These are phyloP conservation scores for Adelognathus sp. DNA, from an alignment of 2,888 invertebrate species.

Conservation along the genomic window DNA sequence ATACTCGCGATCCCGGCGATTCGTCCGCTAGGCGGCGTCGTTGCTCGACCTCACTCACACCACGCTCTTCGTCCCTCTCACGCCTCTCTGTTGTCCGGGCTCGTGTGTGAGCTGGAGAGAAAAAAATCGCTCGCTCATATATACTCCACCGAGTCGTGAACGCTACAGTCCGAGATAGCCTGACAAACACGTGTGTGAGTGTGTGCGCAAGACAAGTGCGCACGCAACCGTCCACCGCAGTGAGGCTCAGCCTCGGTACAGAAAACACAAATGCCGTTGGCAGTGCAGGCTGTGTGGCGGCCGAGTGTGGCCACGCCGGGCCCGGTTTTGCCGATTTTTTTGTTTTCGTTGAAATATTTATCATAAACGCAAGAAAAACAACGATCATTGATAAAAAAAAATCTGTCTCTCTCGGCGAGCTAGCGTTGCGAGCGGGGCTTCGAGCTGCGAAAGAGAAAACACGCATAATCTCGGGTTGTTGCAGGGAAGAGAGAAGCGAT, in stretches of 20 bases:
- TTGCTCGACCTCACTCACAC: not conserved
- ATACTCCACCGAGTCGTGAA: too few relatives aligned
- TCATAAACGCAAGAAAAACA: not conserved
- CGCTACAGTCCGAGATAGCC: not conserved
- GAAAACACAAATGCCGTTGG: conserved; percentile 63
- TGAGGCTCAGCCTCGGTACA: conserved; percentile 41
- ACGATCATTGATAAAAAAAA: not conserved
- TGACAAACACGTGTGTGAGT: not conserved
- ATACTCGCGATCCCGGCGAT: not conserved
- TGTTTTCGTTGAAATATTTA: not conserved
- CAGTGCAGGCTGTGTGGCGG: conserved; percentile 71
- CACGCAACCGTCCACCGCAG: conserved; percentile 46
- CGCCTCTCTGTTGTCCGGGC: not conserved
- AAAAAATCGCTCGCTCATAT: not conserved
- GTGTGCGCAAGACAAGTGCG: conserved; percentile 56
- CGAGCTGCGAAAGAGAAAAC: not conserved
- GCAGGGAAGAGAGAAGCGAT: not conserved
- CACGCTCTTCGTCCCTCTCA: not conserved
- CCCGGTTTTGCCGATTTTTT: conserved; percentile 65
- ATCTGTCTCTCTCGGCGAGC: not conserved
- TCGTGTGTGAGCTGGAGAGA: not conserved
- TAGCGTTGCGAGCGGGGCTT: not conserved
- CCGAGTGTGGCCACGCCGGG: conserved; percentile 68
- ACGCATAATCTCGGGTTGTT: not conserved
- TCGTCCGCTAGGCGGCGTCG: conserved; percentile 19